phyloP scores from a whole-genome alignment of 2,888 invertebrate genomes.

The Troides oblongomaculatus region DNA sequence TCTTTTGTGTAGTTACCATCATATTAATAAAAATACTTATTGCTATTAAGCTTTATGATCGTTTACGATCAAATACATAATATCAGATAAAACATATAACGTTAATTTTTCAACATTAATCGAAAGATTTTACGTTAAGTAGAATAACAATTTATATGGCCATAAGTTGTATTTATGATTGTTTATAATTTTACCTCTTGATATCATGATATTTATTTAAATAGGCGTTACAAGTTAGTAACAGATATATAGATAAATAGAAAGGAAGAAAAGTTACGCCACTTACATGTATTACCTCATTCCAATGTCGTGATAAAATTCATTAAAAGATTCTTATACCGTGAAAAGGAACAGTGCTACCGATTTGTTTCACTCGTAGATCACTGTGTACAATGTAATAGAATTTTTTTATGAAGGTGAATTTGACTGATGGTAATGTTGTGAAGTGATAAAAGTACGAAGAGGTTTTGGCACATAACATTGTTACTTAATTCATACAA shows the following conservation, averaged over 20 bases:
- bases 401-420: background rate
- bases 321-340: slow-evolving; percentile 15
- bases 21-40: too few relatives aligned
- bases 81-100: too few relatives aligned
- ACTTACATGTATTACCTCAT: slow-evolving; percentile 1
- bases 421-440: background rate
- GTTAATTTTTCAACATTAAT: background rate
- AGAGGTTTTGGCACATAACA: too few relatives aligned
- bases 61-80: too few relatives aligned
- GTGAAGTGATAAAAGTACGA: too few relatives aligned
- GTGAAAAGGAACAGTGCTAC: slow-evolving; percentile 2
- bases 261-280: background rate
- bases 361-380: slow-evolving; percentile 10
- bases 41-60: too few relatives aligned
- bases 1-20: too few relatives aligned
- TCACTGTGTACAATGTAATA: slow-evolving; percentile 31
- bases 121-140: background rate
- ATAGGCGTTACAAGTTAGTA: background rate
- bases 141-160: background rate
- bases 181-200: background rate
- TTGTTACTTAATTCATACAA: too few relatives aligned
- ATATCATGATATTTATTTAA: background rate
- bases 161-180: background rate
- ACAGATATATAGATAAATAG: background rate
- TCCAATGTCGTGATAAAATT: slow-evolving; percentile 5